Evolutionary conservation across 2,888 invertebrate species (phyloP).

Genomic region (Oscheius sp.): DNA sequence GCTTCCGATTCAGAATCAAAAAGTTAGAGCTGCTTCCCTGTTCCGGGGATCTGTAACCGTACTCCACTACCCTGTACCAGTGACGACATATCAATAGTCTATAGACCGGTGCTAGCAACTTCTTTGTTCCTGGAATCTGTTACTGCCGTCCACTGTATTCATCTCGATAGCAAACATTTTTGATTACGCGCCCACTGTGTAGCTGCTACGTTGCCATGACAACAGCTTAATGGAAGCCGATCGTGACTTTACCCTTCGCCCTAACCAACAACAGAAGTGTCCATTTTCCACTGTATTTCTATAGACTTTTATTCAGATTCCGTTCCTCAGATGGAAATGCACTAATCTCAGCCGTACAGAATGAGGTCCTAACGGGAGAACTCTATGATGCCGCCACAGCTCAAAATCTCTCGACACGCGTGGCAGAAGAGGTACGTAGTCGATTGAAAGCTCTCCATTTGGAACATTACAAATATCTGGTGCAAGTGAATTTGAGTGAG

Average conservation of each 20-base stretch:
- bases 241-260: constrained; percentile 28
- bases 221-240: constrained; percentile 23
- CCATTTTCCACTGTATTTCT: no score
- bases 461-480: constrained; percentile 36
- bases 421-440: constrained; percentile 32
- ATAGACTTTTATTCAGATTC: constrained; percentile 18
- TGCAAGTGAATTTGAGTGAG: constrained; percentile 36
- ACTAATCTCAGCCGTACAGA: constrained; percentile 16
- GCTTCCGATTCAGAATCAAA: no score
- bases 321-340: constrained; percentile 35
- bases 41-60: no score
- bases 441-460: constrained; percentile 23
- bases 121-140: no score
- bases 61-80: no score
- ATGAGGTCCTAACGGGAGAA: constrained; percentile 24
- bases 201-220: background rate
- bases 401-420: background rate
- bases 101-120: no score
- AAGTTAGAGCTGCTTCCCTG: no score
- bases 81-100: no score
- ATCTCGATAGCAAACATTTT: no score
- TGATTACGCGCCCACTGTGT: no score
- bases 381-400: constrained; percentile 18
- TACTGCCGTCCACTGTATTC: no score
- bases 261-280: constrained; percentile 29